phyloP scores from a whole-genome alignment of 2,888 invertebrate genomes.

The Acronicta aceris region DNA sequence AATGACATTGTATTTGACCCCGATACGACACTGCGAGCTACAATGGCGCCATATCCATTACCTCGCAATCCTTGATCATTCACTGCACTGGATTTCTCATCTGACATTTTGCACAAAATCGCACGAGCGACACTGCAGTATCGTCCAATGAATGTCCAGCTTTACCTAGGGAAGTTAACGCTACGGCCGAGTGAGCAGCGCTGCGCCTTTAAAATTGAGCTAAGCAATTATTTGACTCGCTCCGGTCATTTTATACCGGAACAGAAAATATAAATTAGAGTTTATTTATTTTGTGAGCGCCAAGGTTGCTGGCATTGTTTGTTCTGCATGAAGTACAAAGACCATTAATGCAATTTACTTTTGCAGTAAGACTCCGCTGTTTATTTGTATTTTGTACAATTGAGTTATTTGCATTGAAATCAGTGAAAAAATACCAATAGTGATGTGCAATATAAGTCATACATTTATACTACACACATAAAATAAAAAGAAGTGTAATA shows the following conservation, averaged over 20 bases:
- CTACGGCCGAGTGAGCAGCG: constrained; percentile 36
- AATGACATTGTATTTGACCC: constrained; percentile 38
- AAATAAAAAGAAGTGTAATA: too few species aligned
- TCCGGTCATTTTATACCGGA: constrained; percentile 38
- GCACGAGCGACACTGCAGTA: constrained; percentile 17
- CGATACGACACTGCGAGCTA: constrained; percentile 25
- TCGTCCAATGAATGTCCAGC: constrained; percentile 45
- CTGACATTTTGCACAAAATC: constrained; percentile 42
- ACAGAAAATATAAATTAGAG: constrained; percentile 41
- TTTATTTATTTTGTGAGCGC: constrained; percentile 45
- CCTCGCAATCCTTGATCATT: constrained; percentile 46
- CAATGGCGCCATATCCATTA: constrained; percentile 47
- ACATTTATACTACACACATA: too few species aligned
- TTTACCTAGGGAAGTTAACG: constrained; percentile 34
- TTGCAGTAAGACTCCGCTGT: constrained; percentile 13
- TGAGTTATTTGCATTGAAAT: constrained; percentile 6
- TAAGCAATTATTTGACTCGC: constrained; percentile 56
- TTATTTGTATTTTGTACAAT: constrained; percentile 9
- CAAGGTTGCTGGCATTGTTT: constrained; percentile 38
- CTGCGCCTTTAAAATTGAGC: constrained; percentile 54
- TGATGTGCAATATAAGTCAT: too few species aligned
- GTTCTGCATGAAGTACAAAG: constrained; percentile 40
- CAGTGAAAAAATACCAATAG: neutral
- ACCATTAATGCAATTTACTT: constrained; percentile 42
- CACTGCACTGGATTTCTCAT: constrained; percentile 38